Percentiles rank a stretch among this genome's conserved stretches.
Conservation (phyloP, 2,113 vertebrate species). For the Aix galericulata region DNA sequence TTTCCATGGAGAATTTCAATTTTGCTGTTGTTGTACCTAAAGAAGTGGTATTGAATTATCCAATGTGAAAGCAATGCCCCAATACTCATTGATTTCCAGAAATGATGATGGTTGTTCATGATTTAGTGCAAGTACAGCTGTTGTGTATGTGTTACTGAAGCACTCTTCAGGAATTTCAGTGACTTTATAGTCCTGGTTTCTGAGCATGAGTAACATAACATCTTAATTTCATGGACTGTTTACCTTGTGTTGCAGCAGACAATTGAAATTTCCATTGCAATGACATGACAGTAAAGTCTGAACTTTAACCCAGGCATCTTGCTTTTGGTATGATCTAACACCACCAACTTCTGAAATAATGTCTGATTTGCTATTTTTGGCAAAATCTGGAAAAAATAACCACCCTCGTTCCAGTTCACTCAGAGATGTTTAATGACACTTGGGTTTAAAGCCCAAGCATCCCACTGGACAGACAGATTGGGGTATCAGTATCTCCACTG, state of each 20-base stretch:
- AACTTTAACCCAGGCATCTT: not conserved
- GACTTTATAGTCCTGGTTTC: not conserved
- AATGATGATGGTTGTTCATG: not conserved
- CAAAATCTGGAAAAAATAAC: not conserved
- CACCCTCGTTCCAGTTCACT: not conserved
- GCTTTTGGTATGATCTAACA: not conserved
- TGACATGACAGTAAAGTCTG: not conserved
- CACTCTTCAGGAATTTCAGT: not conserved
- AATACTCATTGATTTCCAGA: not conserved
- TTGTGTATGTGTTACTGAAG: not conserved
- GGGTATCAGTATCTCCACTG: not conserved
- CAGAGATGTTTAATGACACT: not conserved
- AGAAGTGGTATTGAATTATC: accelerated
- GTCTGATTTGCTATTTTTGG: not conserved
- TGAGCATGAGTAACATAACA: not conserved
- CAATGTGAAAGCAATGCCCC: too few relatives aligned
- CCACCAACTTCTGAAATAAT: not conserved
- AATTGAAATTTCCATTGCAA: not conserved
- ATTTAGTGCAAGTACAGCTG: not conserved
- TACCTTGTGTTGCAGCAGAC: not conserved
- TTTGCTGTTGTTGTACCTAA: not conserved
- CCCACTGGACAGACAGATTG: not conserved
- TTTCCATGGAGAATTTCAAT: not conserved
- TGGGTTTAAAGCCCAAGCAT: not conserved
- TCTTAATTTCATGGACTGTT: not conserved